Evolutionary conservation across 2,113 vertebrate genomes (phyloP).

Genomic region (Pipa parva): DNA sequence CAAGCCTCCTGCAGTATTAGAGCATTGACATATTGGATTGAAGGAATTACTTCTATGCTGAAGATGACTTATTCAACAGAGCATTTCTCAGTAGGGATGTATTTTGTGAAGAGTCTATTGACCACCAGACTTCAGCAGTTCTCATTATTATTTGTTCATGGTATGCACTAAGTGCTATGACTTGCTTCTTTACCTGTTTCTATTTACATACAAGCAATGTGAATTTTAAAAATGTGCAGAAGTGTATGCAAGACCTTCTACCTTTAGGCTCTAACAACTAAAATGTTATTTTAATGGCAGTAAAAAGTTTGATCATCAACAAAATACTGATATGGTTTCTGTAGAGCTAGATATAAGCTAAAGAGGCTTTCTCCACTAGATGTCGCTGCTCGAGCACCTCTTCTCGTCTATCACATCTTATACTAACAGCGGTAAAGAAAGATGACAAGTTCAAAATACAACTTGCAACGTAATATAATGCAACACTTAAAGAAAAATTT

Average conservation of each 20-base stretch:
- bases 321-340: too few species aligned
- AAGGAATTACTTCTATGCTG: conserved; percentile 20
- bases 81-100: conserved; percentile 11
- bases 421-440: conserved; percentile 22
- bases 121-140: not conserved
- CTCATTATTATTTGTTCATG: not conserved
- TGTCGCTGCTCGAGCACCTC: conserved; percentile 21
- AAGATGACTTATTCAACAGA: conserved; percentile 18
- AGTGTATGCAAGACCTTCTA: too few species aligned
- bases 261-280: too few species aligned
- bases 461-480: too few species aligned
- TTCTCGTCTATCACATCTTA: not conserved
- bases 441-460: not conserved
- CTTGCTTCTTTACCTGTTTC: too few species aligned
- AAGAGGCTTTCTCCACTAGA: conserved; percentile 16
- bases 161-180: too few species aligned
- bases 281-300: too few species aligned
- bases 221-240: too few species aligned
- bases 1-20: conserved; percentile 32
- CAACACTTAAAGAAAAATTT: too few species aligned
- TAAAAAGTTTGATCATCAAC: too few species aligned
- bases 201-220: too few species aligned
- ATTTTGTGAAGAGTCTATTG: conserved; percentile 10
- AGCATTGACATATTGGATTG: conserved; percentile 38
- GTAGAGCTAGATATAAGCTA: too few species aligned